These are phyloP conservation scores for Zaprionus gabonicus DNA, from an alignment of 1,140 invertebrate species.

Conservation along the genomic window DNA sequence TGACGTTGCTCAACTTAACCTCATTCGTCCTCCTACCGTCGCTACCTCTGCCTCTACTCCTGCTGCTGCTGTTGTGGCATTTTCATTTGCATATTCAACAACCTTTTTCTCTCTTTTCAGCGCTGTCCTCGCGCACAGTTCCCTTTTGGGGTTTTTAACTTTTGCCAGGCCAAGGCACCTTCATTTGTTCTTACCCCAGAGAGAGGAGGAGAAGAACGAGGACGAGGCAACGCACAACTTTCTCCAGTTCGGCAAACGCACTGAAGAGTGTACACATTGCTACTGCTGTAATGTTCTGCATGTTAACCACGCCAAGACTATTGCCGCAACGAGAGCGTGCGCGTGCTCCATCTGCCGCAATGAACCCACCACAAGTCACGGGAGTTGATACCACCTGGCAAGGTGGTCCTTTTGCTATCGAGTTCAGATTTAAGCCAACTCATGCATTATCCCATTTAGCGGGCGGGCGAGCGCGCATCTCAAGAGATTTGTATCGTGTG, in stretches of 20 bases:
- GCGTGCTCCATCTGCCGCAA: neutral
- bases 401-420: neutral
- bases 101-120: neutral
- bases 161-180: constrained; percentile 55
- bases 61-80: constrained; percentile 56
- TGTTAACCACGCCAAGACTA: constrained; percentile 5
- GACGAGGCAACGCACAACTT: constrained; percentile 26
- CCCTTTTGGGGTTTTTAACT: constrained; percentile 61
- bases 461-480: constrained; percentile 1
- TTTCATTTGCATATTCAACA: constrained; percentile 78
- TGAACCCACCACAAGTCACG: neutral
- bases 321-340: neutral
- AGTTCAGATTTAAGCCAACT: neutral
- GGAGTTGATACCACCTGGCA: neutral
- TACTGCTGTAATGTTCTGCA: neutral
- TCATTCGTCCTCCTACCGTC: constrained; percentile 59
- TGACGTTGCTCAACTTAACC: constrained; percentile 83
- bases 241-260: constrained; percentile 26
- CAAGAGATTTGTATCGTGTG: constrained; percentile 12
- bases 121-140: constrained; percentile 51
- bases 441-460: neutral
- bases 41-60: constrained; percentile 17
- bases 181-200: constrained; percentile 32
- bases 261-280: constrained; percentile 37
- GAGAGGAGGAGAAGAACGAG: neutral